Percentiles rank a stretch among this genome's conserved stretches.
Conservation (phyloP, 2,797 vertebrate species). For the Notamacropus eugenii region DNA sequence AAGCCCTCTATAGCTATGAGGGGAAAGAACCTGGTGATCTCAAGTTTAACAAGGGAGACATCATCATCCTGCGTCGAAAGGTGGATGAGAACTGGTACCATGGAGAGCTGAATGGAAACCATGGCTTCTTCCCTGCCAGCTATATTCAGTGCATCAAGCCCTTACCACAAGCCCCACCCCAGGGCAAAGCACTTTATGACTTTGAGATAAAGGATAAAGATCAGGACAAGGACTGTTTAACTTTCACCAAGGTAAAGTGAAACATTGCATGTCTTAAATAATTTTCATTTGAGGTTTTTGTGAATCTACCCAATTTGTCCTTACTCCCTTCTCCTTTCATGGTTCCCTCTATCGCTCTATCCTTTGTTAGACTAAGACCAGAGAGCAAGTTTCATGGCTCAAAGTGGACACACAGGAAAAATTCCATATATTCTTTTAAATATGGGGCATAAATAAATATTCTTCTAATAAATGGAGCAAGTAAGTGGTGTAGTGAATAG, state of each 20-base stretch:
- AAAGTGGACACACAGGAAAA: accelerated
- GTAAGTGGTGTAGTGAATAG: neutral
- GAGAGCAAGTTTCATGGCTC: neutral
- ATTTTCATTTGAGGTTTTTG: neutral
- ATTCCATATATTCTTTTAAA: neutral
- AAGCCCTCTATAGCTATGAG: conserved; percentile 96
- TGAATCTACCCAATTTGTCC: neutral
- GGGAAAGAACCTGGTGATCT: conserved; percentile 98
- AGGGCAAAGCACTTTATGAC: conserved; percentile 98
- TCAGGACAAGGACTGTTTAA: conserved; percentile 98
- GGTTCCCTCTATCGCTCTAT: neutral
- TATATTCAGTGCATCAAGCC: conserved; percentile 96
- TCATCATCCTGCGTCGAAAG: conserved; percentile 95
- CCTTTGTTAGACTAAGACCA: neutral
- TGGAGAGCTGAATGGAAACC: conserved; percentile 94
- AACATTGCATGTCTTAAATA: neutral
- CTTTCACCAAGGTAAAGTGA: conserved; percentile 94
- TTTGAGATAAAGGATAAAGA: conserved; percentile 99
- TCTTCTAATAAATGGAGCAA: neutral
- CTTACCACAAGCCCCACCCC: conserved; percentile 93
- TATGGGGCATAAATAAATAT: neutral
- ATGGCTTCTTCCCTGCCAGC: conserved; percentile 96
- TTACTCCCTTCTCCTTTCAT: neutral
- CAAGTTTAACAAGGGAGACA: conserved; percentile 96
- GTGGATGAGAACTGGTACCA: conserved; percentile 99